Percentiles rank a stretch among this genome's conserved stretches.
Evolutionary conservation across 2,113 vertebrate species (phyloP).

Genomic region (Myrmophylax atrothorax): DNA sequence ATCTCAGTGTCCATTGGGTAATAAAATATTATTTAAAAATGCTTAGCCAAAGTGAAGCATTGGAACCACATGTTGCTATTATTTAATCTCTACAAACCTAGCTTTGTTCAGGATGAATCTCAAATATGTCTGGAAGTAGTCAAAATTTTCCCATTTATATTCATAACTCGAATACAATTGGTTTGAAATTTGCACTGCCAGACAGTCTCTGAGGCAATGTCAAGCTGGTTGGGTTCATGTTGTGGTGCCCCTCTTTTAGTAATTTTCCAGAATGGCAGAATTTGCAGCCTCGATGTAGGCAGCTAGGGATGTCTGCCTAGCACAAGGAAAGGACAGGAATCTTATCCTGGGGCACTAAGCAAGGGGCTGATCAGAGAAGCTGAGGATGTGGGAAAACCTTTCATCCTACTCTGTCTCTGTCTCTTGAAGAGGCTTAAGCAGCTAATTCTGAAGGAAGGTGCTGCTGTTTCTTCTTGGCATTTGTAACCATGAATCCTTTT

Average conservation of each 20-base stretch:
- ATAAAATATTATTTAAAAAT: background rate
- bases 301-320: background rate
- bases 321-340: background rate
- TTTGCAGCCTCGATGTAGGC: rapidly evolving
- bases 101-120: background rate
- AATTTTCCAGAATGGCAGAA: rapidly evolving
- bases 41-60: background rate
- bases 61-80: background rate
- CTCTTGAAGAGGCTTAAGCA: background rate
- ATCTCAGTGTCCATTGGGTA: background rate
- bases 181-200: background rate
- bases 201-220: rapidly evolving
- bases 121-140: background rate
- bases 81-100: background rate
- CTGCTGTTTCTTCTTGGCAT: background rate
- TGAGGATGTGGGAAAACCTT: background rate
- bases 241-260: background rate
- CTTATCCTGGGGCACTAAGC: background rate
- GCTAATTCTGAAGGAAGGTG: background rate
- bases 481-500: background rate
- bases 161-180: background rate
- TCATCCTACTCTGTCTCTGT: background rate
- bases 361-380: background rate
- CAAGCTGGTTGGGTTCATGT: rapidly evolving
- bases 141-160: background rate